Evolutionary conservation across 2,888 invertebrate genomes (phyloP), one percentile per base, ranked within the genome.

Genomic region (Thecocarcelia acutangulata): DNA sequence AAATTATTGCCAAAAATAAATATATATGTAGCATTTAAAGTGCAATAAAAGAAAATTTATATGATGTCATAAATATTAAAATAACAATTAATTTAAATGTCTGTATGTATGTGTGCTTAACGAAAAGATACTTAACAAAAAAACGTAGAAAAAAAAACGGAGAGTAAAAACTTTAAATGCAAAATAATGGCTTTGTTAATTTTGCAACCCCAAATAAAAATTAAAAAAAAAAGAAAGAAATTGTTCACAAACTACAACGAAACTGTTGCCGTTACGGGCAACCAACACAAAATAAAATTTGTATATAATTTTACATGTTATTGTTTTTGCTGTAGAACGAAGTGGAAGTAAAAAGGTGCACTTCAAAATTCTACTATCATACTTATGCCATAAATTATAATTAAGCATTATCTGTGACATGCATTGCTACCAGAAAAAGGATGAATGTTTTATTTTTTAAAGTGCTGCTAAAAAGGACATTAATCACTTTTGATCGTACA

Each of bases 41-140:
- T 79, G 79, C 79, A 79, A 83, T 83, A 83, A 80, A 83, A 78
- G 73, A 70, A 75, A 80, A 83, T 80, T 83, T 83, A 83, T 83
- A 64, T 33, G 69, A 76, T 80, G 83, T 83, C 83, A 83, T 83
- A 83, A 83, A 83, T 83, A 83, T 83, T 80, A 76, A 83, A 83
- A 83, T 80, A 83, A 80, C 83, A 83, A 83, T 83, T 82, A 82
- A 82, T 82, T 82, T 74, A 70, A 78, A 82, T 78, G 64, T 81
- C 19, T 73, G 59, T 59, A 17, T 37, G 19, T 48, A 13, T 56
- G 37, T 19, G 13, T 19, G 21, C 56, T 50, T 17, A 11, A 73
- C 11, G 13, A 48, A 63, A 40, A 33, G 42, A 54, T 52, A 54
- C 17, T 28, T 52, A 6, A 40, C 21, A 9, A 17, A 52, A 44